Evolutionary conservation across 1,140 invertebrate species (phyloP), one percentile per base, ranked within the genome.

Genomic region (Trichonephila inaurata): DNA sequence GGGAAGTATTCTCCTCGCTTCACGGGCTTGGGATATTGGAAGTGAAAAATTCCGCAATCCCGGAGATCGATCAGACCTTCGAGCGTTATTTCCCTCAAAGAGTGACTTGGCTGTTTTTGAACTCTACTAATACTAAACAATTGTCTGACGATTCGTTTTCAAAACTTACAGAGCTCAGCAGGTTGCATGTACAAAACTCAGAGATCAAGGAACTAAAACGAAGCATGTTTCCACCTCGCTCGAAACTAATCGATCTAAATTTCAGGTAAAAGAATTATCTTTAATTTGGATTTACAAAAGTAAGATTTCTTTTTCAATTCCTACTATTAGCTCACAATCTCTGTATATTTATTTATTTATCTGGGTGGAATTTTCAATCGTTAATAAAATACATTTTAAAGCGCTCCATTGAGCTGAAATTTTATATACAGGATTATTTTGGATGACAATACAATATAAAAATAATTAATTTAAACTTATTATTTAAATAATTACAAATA

Each of bases 191-290:
- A 3, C 72, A 64, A 28, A 51, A 72, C 18, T n/a, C n/a, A 12
- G 64, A 72, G 44, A 72, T 89, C 5, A 24, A 19, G 64, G n/a
- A n/a, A n/a, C n/a, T n/a, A n/a, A n/a, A n/a, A n/a, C n/a, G n/a
- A n/a, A n/a, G n/a, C 14, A 89, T 89, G 88, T 89, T 89, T 72
- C 19, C 88, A 7, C 8, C 64, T 5, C 28, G 1, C 14, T 72
- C 88, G 0, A 72, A 89, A 24, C 51, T 89, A 16, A 5, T 89
- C 2, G 14, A 64, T 12, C 72, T 89, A 6, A n/a, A n/a, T 72
- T 89, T 89, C 88, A 89, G 33, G 88, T 89, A 69, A 21, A n/a
- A n/a, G 51, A 51, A 5, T 85, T n/a, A n/a, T n/a, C 18, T 28
- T 58, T 18, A 10, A 8, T 8, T 28, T 28, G 7, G 16, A 12